These are phyloP conservation scores for Drosophila mayri DNA, from an alignment of 1,140 invertebrate genomes.

Conservation along the genomic window DNA sequence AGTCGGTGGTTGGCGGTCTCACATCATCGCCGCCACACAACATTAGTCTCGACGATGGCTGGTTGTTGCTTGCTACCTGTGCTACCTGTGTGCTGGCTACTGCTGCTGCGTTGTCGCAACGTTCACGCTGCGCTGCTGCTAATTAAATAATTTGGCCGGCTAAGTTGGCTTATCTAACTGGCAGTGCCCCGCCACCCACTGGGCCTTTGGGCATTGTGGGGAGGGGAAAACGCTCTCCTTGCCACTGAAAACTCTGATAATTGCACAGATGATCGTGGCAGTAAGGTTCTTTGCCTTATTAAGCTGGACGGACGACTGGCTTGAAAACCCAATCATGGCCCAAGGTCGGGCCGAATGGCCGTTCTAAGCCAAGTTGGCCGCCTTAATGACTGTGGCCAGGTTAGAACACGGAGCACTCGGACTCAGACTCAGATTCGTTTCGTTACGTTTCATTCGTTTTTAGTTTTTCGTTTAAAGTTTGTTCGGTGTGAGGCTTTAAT, in stretches of 20 bases:
- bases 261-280: slow-evolving; percentile 52
- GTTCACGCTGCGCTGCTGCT: slow-evolving; percentile 59
- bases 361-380: slow-evolving; percentile 69
- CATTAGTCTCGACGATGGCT: slow-evolving; percentile 64
- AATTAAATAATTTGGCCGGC: slow-evolving; percentile 64
- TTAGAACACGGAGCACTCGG: slow-evolving; percentile 68
- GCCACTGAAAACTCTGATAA: slow-evolving; percentile 32
- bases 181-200: slow-evolving; percentile 6
- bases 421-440: slow-evolving; percentile 30
- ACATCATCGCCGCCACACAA: slow-evolving; percentile 60
- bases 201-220: background rate
- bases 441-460: slow-evolving; percentile 51
- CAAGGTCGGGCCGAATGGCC: slow-evolving; percentile 71
- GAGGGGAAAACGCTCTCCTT: slow-evolving; percentile 25
- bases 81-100: slow-evolving; percentile 20
- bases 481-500: slow-evolving; percentile 21
- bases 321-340: slow-evolving; percentile 63
- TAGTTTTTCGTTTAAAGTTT: slow-evolving; percentile 5
- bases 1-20: slow-evolving; percentile 11
- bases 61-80: slow-evolving; percentile 28
- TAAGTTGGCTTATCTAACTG: slow-evolving; percentile 64
- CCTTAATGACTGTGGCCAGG: slow-evolving; percentile 75
- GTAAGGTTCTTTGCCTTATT: slow-evolving; percentile 81
- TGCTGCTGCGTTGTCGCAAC: slow-evolving; percentile 64
- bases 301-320: slow-evolving; percentile 47